Evolutionary conservation across 2,888 invertebrate species (phyloP).

Genomic region (Xylophagus ater): DNA sequence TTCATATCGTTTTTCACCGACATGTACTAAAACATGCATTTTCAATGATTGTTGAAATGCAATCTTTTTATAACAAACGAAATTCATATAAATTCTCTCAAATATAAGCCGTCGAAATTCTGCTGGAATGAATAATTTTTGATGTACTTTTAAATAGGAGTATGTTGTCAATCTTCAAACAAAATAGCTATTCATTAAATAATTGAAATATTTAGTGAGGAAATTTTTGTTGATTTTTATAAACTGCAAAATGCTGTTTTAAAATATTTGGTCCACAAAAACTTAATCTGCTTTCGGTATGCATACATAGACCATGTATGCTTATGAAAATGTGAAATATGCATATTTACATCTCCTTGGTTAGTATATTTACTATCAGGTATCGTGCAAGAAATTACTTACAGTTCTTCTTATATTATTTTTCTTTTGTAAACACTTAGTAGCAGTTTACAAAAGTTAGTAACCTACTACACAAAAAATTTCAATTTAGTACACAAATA

Average conservation of each 20-base stretch:
- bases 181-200: background rate
- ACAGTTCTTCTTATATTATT: too few relatives aligned
- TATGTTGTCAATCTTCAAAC: conserved; percentile 15
- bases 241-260: conserved; percentile 12
- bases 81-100: conserved; percentile 17
- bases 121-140: conserved; percentile 16
- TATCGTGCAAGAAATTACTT: conserved; percentile 11
- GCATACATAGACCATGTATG: conserved; percentile 13
- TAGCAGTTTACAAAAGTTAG: too few relatives aligned
- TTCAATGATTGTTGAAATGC: conserved; percentile 16
- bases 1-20: conserved; percentile 17
- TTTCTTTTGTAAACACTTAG: too few relatives aligned
- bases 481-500: too few relatives aligned
- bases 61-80: conserved; percentile 15
- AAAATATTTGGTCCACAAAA: conserved; percentile 15
- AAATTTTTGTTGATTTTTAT: conserved; percentile 14
- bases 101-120: conserved; percentile 14
- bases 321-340: conserved; percentile 17
- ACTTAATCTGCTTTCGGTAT: conserved; percentile 13
- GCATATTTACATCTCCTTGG: conserved; percentile 18
- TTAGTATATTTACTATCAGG: conserved; percentile 17
- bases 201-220: conserved; percentile 12
- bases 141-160: conserved; percentile 17
- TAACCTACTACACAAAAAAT: too few relatives aligned
- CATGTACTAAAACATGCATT: conserved; percentile 17